Evolutionary conservation across 2,888 invertebrate genomes (phyloP).

Genomic region (Agapetus fuscipes): DNA sequence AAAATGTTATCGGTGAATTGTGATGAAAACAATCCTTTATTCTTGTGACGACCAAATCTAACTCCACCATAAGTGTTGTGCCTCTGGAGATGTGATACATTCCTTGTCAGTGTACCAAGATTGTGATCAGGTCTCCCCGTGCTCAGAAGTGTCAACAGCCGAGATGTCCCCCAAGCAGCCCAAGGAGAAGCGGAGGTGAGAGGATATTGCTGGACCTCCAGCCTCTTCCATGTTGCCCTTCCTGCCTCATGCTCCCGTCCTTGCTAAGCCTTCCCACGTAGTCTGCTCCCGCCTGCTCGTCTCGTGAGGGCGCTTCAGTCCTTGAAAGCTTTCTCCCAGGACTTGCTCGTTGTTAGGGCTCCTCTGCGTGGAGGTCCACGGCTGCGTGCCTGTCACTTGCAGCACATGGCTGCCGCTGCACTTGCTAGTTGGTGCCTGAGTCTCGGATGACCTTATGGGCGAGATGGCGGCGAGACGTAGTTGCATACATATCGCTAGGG

Average conservation of each 20-base stretch:
- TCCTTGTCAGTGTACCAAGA: constrained; percentile 51
- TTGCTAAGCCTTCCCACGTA: too few species aligned
- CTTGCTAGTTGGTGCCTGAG: too few species aligned
- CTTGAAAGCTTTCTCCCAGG: constrained; percentile 15
- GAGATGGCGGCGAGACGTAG: neutral
- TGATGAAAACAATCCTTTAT: constrained; percentile 27
- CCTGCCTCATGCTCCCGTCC: too few species aligned
- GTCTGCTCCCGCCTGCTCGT: too few species aligned
- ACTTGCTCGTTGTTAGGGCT: constrained; percentile 12
- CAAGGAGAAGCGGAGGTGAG: constrained; percentile 64
- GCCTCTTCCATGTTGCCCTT: too few species aligned
- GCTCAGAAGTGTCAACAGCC: constrained; percentile 38
- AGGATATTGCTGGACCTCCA: too few species aligned
- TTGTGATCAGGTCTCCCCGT: constrained; percentile 31
- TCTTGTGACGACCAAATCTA: constrained; percentile 29
- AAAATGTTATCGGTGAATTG: constrained; percentile 27
- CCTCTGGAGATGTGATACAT: constrained; percentile 43
- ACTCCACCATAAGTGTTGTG: constrained; percentile 28
- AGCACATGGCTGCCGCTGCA: too few species aligned
- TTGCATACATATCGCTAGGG: neutral
- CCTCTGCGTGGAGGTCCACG: neutral
- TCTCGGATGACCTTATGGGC: too few species aligned
- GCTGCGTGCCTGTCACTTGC: too few species aligned
- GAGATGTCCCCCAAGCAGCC: constrained; percentile 45
- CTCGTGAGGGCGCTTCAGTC: constrained; percentile 10